These are phyloP conservation scores for Tursiops truncatus DNA, from an alignment of 2,113 vertebrate species.

Conservation along the genomic window DNA sequence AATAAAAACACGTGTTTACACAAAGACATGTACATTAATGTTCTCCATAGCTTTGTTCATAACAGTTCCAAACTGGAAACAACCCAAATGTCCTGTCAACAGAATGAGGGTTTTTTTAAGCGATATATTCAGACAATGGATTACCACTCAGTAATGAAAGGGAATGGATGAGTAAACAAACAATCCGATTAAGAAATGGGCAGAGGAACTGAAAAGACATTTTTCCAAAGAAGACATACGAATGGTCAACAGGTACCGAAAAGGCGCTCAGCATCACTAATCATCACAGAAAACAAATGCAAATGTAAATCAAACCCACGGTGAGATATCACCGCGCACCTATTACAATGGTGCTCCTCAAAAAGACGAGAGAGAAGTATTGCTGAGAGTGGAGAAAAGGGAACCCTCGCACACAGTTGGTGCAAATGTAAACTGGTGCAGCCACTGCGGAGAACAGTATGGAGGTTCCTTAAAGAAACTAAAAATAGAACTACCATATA, in stretches of 20 bases:
- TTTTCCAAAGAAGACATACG: neutral
- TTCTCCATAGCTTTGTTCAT: neutral
- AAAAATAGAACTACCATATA: neutral
- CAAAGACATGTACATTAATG: neutral
- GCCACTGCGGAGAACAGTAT: neutral
- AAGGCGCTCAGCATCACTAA: neutral
- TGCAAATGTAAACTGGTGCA: neutral
- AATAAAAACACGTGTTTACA: neutral
- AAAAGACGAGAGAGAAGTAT: neutral
- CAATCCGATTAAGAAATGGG: neutral
- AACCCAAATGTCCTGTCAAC: neutral
- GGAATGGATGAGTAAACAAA: neutral
- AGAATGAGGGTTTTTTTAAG: neutral
- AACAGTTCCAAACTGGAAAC: neutral
- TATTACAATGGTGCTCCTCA: neutral
- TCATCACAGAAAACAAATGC: neutral
- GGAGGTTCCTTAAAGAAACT: neutral
- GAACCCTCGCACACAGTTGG: neutral
- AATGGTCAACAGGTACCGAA: neutral
- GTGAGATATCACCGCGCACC: fast-evolving
- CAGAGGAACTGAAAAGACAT: neutral
- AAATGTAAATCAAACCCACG: neutral
- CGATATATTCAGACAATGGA: neutral
- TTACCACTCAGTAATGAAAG: neutral
- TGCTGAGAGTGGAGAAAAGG: neutral